Percentiles rank a stretch among this genome's conserved stretches.
These are phyloP conservation scores for Melolontha melolontha DNA, from an alignment of 2,888 invertebrate species.

Conservation along the genomic window DNA sequence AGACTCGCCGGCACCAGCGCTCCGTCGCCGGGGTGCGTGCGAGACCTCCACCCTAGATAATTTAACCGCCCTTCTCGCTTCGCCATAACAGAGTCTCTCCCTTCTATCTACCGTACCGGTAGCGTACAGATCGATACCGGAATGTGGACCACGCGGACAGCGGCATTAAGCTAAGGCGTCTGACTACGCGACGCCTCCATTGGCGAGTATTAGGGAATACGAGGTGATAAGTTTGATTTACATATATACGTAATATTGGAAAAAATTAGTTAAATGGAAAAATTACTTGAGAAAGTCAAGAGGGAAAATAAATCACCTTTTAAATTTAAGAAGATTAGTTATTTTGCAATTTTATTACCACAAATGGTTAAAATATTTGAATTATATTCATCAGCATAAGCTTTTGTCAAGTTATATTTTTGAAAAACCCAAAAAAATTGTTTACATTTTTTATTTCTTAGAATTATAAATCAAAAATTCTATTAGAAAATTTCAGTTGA, in stretches of 20 bases:
- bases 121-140: slow-evolving; percentile 50
- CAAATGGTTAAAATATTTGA: too few species aligned
- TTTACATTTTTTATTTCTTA: too few species aligned
- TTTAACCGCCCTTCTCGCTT: slow-evolving; percentile 34
- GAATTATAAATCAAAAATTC: too few species aligned
- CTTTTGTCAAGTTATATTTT: too few species aligned
- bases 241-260: not conserved
- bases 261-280: not conserved
- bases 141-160: slow-evolving; percentile 54
- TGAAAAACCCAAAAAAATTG: too few species aligned
- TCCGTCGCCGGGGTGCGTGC: slow-evolving; percentile 52
- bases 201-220: slow-evolving; percentile 34
- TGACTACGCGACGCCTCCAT: slow-evolving; percentile 34
- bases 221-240: slow-evolving; percentile 17
- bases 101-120: slow-evolving; percentile 45
- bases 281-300: too few species aligned
- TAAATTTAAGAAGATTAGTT: too few species aligned
- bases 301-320: not conserved
- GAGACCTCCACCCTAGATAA: slow-evolving; percentile 47
- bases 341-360: too few species aligned
- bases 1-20: slow-evolving; percentile 53
- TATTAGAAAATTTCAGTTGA: too few species aligned
- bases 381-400: too few species aligned
- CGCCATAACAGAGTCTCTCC: slow-evolving; percentile 39
- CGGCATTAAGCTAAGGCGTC: slow-evolving; percentile 37